phyloP scores from a whole-genome alignment of 2,797 vertebrate genomes.

The Halcyon smyrnensis region DNA sequence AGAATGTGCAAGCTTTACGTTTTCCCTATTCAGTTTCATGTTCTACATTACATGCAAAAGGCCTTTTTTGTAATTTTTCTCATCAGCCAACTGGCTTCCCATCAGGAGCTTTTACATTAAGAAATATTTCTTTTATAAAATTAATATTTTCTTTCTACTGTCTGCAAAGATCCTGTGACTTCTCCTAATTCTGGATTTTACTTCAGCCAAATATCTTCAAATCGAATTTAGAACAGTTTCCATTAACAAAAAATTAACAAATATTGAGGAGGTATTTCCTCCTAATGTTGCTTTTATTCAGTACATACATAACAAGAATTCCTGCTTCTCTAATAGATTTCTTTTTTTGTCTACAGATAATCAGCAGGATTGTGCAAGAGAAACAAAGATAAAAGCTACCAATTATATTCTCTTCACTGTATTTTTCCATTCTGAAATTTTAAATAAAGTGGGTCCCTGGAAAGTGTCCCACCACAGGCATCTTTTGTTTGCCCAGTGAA shows the following conservation, averaged over 20 bases:
- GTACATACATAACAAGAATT: accelerated
- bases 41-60: neutral
- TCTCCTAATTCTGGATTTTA: neutral
- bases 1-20: neutral
- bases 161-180: neutral
- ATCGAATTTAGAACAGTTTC: neutral
- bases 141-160: neutral
- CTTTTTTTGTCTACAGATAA: neutral
- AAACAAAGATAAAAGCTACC: neutral
- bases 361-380: neutral
- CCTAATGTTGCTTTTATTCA: neutral
- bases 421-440: constrained; percentile 12
- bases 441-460: neutral
- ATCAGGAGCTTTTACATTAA: neutral
- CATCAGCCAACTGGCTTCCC: neutral
- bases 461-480: constrained; percentile 48
- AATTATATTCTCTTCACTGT: neutral
- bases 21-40: neutral
- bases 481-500: constrained; percentile 64
- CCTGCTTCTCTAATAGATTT: neutral
- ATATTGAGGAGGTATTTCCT: neutral
- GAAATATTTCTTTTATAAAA: neutral
- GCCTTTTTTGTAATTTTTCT: neutral
- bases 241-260: neutral
- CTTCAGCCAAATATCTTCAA: neutral